Percentiles rank a stretch among this genome's conserved stretches.
Conservation (phyloP, 2,797 vertebrate species). For the Eremophila alpestris region DNA sequence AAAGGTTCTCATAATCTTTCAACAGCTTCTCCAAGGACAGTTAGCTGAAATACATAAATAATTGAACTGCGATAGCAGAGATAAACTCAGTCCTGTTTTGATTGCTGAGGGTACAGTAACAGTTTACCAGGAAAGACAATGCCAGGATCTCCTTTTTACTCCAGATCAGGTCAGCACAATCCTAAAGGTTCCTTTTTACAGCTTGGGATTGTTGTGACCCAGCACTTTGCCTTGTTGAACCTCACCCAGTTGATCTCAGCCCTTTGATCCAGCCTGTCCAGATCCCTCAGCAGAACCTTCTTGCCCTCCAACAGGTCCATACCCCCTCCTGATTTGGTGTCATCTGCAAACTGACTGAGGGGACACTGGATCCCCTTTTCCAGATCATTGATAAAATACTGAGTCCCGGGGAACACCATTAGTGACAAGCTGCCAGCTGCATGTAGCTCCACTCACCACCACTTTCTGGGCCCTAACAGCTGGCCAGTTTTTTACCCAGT, state of each 20-base stretch:
- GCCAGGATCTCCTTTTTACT: neutral
- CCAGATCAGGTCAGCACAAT: neutral
- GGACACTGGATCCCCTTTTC: neutral
- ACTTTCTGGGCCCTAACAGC: neutral
- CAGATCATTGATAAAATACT: neutral
- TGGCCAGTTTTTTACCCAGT: neutral
- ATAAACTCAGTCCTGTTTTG: neutral
- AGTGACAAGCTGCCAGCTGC: neutral
- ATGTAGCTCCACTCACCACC: neutral
- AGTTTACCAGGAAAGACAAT: neutral
- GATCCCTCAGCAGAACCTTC: neutral
- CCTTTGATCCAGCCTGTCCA: neutral
- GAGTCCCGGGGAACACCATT: neutral
- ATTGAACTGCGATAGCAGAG: neutral
- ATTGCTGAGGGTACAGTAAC: neutral
- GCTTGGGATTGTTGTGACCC: neutral
- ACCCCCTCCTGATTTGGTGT: neutral
- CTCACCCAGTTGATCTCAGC: neutral
- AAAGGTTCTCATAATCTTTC: neutral
- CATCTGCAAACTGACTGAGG: neutral
- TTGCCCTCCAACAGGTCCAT: neutral
- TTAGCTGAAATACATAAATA: constrained; percentile 15
- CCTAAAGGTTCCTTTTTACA: neutral
- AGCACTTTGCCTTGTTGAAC: neutral
- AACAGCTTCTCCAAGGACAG: neutral